These are phyloP conservation scores for Rhorus exstirpatorius DNA, from an alignment of 2,888 invertebrate genomes.

Conservation along the genomic window DNA sequence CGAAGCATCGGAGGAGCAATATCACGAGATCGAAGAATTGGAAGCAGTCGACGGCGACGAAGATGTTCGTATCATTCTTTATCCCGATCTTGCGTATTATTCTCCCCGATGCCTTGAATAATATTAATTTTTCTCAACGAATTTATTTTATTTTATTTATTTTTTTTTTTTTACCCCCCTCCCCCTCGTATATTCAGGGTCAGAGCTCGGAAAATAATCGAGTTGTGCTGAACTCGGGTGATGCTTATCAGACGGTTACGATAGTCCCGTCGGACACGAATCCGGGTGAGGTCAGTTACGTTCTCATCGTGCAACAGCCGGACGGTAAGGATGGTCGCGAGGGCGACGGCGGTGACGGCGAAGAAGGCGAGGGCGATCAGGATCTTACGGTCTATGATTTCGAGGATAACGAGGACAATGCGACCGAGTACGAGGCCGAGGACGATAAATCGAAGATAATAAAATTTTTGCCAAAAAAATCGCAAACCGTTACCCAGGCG, in stretches of 20 bases:
- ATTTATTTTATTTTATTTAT: not conserved
- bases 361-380: slow-evolving; percentile 86
- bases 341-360: slow-evolving; percentile 86
- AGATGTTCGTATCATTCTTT: slow-evolving; percentile 80
- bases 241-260: slow-evolving; percentile 93
- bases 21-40: slow-evolving; percentile 86
- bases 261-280: slow-evolving; percentile 93
- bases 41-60: slow-evolving; percentile 87
- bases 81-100: slow-evolving; percentile 12
- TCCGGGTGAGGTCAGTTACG: slow-evolving; percentile 94
- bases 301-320: slow-evolving; percentile 93
- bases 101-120: not conserved
- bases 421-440: slow-evolving; percentile 89
- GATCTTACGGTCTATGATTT: slow-evolving; percentile 85
- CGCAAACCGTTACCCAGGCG: slow-evolving; percentile 89
- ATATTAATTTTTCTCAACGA: not conserved
- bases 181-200: slow-evolving; percentile 72
- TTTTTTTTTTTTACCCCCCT: not conserved
- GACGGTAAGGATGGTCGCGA: slow-evolving; percentile 87
- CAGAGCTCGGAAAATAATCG: slow-evolving; percentile 84
- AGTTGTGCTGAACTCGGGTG: slow-evolving; percentile 88
- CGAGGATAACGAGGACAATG: slow-evolving; percentile 85
- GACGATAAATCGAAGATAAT: slow-evolving; percentile 89
- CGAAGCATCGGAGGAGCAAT: slow-evolving; percentile 84
- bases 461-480: slow-evolving; percentile 89